These are phyloP conservation scores for Clytia hemisphaerica DNA, from an alignment of 30 jellyfish, hydroid and myxozoan genomes.

Conservation along the genomic window DNA sequence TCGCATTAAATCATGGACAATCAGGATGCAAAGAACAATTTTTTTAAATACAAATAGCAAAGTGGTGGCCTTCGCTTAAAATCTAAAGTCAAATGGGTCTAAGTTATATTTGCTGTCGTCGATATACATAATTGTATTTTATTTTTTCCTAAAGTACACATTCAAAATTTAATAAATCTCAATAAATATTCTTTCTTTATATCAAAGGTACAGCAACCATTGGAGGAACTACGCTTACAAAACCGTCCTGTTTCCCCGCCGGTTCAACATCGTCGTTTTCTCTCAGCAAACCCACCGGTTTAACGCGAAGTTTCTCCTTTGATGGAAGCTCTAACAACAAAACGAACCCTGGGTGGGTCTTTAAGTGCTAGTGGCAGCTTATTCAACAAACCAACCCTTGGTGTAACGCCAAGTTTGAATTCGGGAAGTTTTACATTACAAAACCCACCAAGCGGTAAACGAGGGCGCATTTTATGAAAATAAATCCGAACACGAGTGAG, in stretches of 20 bases:
- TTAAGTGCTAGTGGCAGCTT: slow-evolving; percentile 2
- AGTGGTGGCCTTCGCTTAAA: too few relatives aligned
- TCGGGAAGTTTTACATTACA: slow-evolving; percentile 52
- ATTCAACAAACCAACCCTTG: not conserved
- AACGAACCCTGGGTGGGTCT: not conserved
- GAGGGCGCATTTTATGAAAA: too few relatives aligned
- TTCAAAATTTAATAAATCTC: too few relatives aligned
- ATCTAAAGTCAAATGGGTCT: too few relatives aligned
- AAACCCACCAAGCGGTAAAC: slow-evolving; percentile 72
- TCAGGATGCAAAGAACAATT: too few relatives aligned
- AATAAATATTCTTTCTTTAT: too few relatives aligned
- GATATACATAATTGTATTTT: not conserved
- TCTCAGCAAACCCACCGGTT: slow-evolving; percentile 18
- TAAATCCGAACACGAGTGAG: too few relatives aligned
- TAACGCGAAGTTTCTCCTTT: slow-evolving; percentile 42
- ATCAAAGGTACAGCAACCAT: too few relatives aligned
- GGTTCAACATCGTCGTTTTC: slow-evolving; percentile 15
- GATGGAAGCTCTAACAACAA: slow-evolving; percentile 18
- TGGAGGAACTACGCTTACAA: too few relatives aligned
- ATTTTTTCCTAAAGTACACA: not conserved
- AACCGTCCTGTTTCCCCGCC: not conserved
- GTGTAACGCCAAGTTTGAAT: slow-evolving; percentile 7
- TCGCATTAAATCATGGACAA: too few relatives aligned
- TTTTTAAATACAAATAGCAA: too few relatives aligned
- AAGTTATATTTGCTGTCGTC: not conserved